phyloP scores from a whole-genome alignment of 1,140 invertebrate species.

The Thaumetopoea pityocampa region DNA sequence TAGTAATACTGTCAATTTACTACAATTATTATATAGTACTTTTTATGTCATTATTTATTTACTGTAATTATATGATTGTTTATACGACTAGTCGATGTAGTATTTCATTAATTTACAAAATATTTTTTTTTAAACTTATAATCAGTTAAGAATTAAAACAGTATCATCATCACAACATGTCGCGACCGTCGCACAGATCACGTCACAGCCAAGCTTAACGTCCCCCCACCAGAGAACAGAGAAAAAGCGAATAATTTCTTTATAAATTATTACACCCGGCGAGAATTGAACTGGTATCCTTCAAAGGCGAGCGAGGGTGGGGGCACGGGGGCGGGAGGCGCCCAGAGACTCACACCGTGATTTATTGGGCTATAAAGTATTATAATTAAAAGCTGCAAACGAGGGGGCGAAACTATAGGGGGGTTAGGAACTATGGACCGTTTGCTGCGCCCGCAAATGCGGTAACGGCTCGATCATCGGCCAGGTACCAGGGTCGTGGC shows the following conservation, averaged over 20 bases:
- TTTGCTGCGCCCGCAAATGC: slow-evolving; percentile 27
- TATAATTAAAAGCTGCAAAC: slow-evolving; percentile 76
- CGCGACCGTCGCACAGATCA: slow-evolving; percentile 14
- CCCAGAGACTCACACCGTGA: slow-evolving; percentile 54
- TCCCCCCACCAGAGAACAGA: slow-evolving; percentile 32
- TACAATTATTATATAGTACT: no score
- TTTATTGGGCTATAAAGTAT: slow-evolving; percentile 77
- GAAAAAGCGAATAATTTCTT: slow-evolving; percentile 53
- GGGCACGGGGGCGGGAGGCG: slow-evolving; percentile 27
- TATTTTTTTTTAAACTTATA: no score
- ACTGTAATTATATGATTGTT: no score
- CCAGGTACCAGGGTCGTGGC: no score
- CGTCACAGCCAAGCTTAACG: slow-evolving; percentile 25
- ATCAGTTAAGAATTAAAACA: slow-evolving; percentile 5
- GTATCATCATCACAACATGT: slow-evolving; percentile 2
- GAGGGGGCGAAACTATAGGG: slow-evolving; percentile 58
- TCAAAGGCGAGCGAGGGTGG: slow-evolving; percentile 56
- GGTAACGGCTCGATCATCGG: slow-evolving; percentile 28
- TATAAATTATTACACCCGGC: slow-evolving; percentile 57
- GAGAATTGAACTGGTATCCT: slow-evolving; percentile 71
- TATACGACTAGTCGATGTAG: no score
- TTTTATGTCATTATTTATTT: no score
- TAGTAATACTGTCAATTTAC: no score
- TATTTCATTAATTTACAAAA: no score
- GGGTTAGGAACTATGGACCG: slow-evolving; percentile 22